phyloP scores from a whole-genome alignment of 37 sponge, comb jelly and placozoan genomes.

The Hormiphora californensis region DNA sequence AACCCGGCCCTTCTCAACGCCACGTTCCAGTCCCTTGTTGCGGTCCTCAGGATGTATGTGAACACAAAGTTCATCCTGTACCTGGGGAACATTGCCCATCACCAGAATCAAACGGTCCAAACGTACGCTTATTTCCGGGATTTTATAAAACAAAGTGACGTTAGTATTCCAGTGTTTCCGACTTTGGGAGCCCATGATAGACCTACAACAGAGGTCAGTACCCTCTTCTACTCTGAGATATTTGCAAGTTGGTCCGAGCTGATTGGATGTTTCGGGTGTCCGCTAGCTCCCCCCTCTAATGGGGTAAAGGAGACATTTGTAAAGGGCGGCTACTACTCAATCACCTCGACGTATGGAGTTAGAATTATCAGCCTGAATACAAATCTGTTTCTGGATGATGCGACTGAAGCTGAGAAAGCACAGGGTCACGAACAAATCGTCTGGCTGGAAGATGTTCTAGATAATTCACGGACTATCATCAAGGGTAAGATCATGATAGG shows the following conservation, averaged over 20 bases:
- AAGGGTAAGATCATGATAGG: slow-evolving; percentile 1
- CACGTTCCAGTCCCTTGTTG: background rate
- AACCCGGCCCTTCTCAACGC: slow-evolving; percentile 13
- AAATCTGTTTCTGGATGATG: slow-evolving; percentile 33
- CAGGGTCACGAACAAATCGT: background rate
- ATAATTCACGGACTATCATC: background rate
- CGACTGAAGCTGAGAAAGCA: background rate
- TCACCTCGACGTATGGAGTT: background rate
- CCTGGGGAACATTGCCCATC: slow-evolving; percentile 28
- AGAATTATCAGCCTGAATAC: slow-evolving; percentile 27
- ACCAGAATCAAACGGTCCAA: background rate
- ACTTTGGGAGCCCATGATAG: slow-evolving; percentile 15
- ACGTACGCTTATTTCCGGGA: slow-evolving; percentile 31
- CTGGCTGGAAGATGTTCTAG: slow-evolving; percentile 22
- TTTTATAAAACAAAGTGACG: background rate
- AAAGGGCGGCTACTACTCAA: slow-evolving; percentile 1
- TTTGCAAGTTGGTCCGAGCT: slow-evolving; percentile 31
- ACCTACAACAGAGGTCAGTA: too few species aligned
- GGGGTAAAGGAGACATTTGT: slow-evolving; percentile 8
- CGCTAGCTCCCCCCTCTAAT: background rate
- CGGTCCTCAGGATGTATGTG: slow-evolving; percentile 40
- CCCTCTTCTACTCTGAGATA: background rate
- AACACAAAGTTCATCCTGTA: slow-evolving; percentile 42
- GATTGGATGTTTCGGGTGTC: slow-evolving; percentile 26
- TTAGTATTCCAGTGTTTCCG: slow-evolving; percentile 38